Conservation (phyloP, 2,888 invertebrate species). For the Coelopa pilipes region DNA sequence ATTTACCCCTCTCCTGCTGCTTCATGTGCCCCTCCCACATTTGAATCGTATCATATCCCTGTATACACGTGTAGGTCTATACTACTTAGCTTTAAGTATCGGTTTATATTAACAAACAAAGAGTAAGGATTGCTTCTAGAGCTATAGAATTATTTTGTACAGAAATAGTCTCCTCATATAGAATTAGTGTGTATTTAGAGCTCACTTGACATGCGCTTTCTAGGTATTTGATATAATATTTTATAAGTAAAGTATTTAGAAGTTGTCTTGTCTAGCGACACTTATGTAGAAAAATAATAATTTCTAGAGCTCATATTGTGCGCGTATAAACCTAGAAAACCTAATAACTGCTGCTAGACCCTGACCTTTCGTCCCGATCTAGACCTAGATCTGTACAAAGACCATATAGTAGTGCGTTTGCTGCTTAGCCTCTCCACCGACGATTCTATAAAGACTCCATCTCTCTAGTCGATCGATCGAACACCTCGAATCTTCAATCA, state of each 20-base stretch:
- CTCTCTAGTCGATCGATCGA: too few species aligned
- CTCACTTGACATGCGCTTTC: too few species aligned
- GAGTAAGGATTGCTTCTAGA: too few species aligned
- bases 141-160: too few species aligned
- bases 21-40: too few species aligned
- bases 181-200: neutral
- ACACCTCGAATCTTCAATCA: neutral
- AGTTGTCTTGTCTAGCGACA: neutral
- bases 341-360: neutral
- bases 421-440: neutral
- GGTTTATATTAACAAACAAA: too few species aligned
- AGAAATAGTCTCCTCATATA: too few species aligned
- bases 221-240: too few species aligned
- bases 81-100: too few species aligned
- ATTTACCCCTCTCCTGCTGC: too few species aligned
- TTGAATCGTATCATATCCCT: neutral
- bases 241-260: neutral
- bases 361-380: neutral
- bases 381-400: neutral
- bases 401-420: slow-evolving; percentile 4
- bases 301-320: slow-evolving; percentile 24
- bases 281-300: too few species aligned
- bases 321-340: slow-evolving; percentile 5
- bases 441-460: slow-evolving; percentile 27
- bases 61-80: neutral